phyloP scores from a whole-genome alignment of 2,113 vertebrate species.

The Empidonax traillii region DNA sequence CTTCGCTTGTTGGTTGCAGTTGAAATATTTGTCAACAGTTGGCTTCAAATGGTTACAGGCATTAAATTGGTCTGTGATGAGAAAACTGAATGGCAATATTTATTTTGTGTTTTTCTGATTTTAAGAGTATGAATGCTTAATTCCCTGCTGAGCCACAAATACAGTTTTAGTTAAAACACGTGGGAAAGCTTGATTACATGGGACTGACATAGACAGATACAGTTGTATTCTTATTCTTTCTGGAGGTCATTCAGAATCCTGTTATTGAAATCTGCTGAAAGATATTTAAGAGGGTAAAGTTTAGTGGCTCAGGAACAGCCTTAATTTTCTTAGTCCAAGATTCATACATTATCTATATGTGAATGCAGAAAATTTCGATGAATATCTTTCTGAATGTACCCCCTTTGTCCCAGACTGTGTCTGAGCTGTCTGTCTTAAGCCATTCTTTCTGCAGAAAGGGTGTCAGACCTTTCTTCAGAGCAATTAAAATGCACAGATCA shows the following conservation, averaged over 20 bases:
- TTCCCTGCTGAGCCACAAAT: neutral
- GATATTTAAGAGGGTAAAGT: neutral
- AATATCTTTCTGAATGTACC: neutral
- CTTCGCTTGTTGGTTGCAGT: neutral
- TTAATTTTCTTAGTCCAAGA: neutral
- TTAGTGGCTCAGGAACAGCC: neutral
- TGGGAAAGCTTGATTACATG: neutral
- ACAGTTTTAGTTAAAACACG: neutral
- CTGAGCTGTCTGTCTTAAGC: neutral
- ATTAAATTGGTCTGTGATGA: neutral
- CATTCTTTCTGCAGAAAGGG: neutral
- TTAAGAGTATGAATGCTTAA: neutral
- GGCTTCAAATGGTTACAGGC: neutral
- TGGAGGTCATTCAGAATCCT: neutral
- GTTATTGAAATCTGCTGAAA: neutral
- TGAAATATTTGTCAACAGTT: neutral
- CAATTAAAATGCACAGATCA: neutral
- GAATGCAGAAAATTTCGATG: neutral
- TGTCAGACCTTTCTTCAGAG: neutral
- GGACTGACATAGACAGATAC: neutral
- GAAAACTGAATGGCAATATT: neutral
- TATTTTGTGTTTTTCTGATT: neutral
- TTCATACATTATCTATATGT: neutral
- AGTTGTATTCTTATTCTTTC: neutral
- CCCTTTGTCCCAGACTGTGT: neutral